A percentile compares a stretch with the other conserved stretches of the same genome.
phyloP scores from a whole-genome alignment of 2,113 vertebrate genomes.

The Picathartes gymnocephalus region DNA sequence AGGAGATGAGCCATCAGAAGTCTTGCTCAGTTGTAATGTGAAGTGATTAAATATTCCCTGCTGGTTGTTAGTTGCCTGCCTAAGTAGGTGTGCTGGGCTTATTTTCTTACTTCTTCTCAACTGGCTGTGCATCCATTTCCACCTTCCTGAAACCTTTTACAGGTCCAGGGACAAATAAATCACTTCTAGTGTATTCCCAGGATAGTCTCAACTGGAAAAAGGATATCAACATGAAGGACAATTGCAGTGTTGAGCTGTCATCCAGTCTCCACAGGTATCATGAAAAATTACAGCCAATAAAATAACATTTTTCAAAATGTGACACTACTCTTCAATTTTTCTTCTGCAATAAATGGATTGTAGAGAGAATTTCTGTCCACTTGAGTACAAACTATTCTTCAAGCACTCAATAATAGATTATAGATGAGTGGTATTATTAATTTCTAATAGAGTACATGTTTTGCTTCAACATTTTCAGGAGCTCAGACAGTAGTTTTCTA shows the following conservation, averaged over 20 bases:
- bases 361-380: slow-evolving; percentile 85
- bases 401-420: slow-evolving; percentile 86
- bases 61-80: slow-evolving; percentile 58
- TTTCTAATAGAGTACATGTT: slow-evolving; percentile 89
- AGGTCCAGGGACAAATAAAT: slow-evolving; percentile 93
- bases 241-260: slow-evolving; percentile 92
- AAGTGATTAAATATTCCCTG: slow-evolving; percentile 25
- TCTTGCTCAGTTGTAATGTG: neutral
- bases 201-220: slow-evolving; percentile 82
- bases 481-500: slow-evolving; percentile 48
- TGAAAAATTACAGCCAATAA: slow-evolving; percentile 95
- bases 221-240: slow-evolving; percentile 91
- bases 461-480: slow-evolving; percentile 74
- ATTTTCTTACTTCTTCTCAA: slow-evolving; percentile 76
- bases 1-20: neutral
- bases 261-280: slow-evolving; percentile 80
- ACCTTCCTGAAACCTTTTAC: slow-evolving; percentile 88
- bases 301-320: slow-evolving; percentile 96
- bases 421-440: slow-evolving; percentile 90
- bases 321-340: slow-evolving; percentile 92
- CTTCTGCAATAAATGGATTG: slow-evolving; percentile 86
- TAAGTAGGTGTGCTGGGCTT: slow-evolving; percentile 69
- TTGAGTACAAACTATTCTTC: slow-evolving; percentile 87
- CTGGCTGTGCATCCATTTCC: slow-evolving; percentile 83
- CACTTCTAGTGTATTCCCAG: slow-evolving; percentile 90